These are phyloP conservation scores for Proisotoma minuta DNA, from an alignment of 2,888 invertebrate species.

Conservation along the genomic window DNA sequence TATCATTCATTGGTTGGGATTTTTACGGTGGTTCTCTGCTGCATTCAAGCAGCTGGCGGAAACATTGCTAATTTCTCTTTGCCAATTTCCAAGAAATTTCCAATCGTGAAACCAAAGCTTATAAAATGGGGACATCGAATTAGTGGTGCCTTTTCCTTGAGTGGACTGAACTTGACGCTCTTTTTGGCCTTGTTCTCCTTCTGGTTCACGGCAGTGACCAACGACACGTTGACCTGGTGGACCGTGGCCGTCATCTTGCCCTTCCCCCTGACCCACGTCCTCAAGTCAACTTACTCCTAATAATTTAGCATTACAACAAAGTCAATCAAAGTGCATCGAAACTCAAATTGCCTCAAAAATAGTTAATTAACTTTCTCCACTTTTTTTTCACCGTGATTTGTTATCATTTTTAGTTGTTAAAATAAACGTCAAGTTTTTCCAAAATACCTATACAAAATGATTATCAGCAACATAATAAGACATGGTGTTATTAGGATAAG, in stretches of 20 bases:
- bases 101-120: constrained; percentile 16
- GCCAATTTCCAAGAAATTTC: constrained; percentile 16
- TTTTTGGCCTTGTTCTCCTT: constrained; percentile 27
- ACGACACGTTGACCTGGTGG: constrained; percentile 9
- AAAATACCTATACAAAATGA: too few species aligned
- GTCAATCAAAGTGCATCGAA: too few species aligned
- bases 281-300: constrained; percentile 7
- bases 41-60: constrained; percentile 33
- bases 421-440: too few species aligned
- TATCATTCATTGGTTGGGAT: constrained; percentile 40
- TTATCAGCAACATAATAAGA: background rate
- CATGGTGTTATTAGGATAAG: background rate
- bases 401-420: too few species aligned
- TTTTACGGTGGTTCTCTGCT: constrained; percentile 16
- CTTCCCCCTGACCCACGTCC: constrained; percentile 16
- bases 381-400: too few species aligned
- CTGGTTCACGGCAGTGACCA: constrained; percentile 30
- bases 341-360: too few species aligned
- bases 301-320: background rate
- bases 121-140: constrained; percentile 37
- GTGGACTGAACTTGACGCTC: constrained; percentile 22
- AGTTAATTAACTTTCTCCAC: too few species aligned
- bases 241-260: constrained; percentile 8
- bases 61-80: constrained; percentile 35
- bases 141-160: constrained; percentile 29